Base-by-base conservation (phyloP, 1,140 invertebrate genomes). In the Diprion similis region DNA sequence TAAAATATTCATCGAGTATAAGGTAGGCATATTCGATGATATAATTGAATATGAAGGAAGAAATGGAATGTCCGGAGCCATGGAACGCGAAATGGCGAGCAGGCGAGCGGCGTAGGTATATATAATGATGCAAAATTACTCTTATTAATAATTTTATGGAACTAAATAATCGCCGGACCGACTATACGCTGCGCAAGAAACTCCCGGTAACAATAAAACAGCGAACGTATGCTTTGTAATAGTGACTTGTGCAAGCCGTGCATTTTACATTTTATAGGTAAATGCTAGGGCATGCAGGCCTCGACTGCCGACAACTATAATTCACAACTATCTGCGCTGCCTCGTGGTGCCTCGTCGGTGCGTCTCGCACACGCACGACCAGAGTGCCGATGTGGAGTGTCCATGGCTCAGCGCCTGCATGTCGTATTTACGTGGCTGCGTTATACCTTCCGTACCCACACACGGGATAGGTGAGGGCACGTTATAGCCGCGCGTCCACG, bases 71-170 rank as follows among this genome's bases (percentile, higher is more conserved):
- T 73, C 73, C 67, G 75, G 73, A 78, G 78, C 79, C 79, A 80
- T 78, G 79, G 76, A 77, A 77, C 79, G 78, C 76, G 73, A 74
- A 73, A 74, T 72, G 76, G 71, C 78, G 51, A 69, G 73, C 78
- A 47, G 71, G 72, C 71, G 64, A 46, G 18, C 18, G 24, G 10
- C 10, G 13, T 24, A 10, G 10, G 17, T n/a, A n/a, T n/a, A 59
- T 59, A 9, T 59, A 59, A 59, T 59, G 51, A 59, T 64, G 59
- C 18, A 64, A 17, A 78, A 76, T 71, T 72, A 73, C 70, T 73
- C 74, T 78, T 74, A 78, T 78, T 78, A 78, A 76, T 78, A 77
- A 81, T 78, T 81, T 81, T 79, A 81, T 75, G 77, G 74, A 69
- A 70, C 71, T 48, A 73, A 78, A 79, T 79, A 79, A 81, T 81